Evolutionary conservation across 1,140 invertebrate species (phyloP).

Genomic region (Helicoverpa armigera): DNA sequence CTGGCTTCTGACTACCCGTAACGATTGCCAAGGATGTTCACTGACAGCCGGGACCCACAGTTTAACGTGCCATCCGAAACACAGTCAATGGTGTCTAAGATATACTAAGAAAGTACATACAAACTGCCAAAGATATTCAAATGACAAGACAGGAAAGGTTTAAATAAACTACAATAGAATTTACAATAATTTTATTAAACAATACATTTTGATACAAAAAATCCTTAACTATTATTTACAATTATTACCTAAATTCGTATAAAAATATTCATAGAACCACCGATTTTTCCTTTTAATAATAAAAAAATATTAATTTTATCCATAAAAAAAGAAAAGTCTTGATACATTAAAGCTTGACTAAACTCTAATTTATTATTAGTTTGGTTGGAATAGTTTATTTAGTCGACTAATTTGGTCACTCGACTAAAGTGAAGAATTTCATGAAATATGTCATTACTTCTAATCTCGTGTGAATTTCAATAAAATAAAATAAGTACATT

Average conservation of each 20-base stretch:
- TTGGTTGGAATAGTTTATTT: constrained; percentile 29
- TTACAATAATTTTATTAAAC: constrained; percentile 42
- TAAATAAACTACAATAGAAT: constrained; percentile 19
- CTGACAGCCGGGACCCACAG: too few relatives aligned
- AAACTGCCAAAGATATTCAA: too few relatives aligned
- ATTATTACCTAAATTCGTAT: constrained; percentile 35
- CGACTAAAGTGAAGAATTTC: background rate
- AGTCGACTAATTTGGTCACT: constrained; percentile 5
- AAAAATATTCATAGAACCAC: constrained; percentile 41
- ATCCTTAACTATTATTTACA: constrained; percentile 44
- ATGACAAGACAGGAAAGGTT: background rate
- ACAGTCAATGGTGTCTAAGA: too few relatives aligned
- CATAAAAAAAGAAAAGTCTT: constrained; percentile 50
- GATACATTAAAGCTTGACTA: constrained; percentile 52
- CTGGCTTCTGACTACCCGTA: too few relatives aligned
- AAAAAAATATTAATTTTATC: constrained; percentile 18
- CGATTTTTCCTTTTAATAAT: constrained; percentile 39
- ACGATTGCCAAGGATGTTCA: too few relatives aligned
- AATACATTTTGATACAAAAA: constrained; percentile 49
- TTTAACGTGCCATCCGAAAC: too few relatives aligned
- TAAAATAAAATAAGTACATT: constrained; percentile 20
- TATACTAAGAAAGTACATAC: too few relatives aligned
- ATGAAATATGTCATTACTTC: background rate
- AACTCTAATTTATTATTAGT: constrained; percentile 37
- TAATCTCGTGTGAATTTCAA: constrained; percentile 18